phyloP scores from a whole-genome alignment of 2,888 invertebrate genomes.

The Colostygia pectinataria region DNA sequence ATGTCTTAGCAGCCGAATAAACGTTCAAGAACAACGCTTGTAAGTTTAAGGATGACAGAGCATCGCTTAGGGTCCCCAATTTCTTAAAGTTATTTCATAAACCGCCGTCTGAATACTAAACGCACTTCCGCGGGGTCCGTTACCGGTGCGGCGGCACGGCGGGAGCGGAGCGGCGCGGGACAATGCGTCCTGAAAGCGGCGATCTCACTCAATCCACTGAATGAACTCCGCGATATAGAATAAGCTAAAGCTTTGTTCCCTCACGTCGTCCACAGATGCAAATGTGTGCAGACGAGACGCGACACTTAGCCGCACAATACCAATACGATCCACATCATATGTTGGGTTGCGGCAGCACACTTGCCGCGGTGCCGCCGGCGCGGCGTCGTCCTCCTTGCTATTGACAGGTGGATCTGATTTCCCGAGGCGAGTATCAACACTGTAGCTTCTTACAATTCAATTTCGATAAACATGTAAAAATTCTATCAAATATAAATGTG shows the following conservation, averaged over 20 bases:
- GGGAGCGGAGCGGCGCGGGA: background rate
- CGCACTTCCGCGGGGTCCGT: slow-evolving; percentile 5
- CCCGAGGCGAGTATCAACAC: slow-evolving; percentile 9
- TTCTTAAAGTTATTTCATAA: slow-evolving; percentile 26
- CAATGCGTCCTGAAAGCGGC: slow-evolving; percentile 17
- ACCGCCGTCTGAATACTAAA: slow-evolving; percentile 24
- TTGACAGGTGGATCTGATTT: slow-evolving; percentile 16
- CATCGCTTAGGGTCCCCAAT: slow-evolving; percentile 21
- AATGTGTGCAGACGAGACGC: slow-evolving; percentile 37
- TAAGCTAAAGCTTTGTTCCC: background rate
- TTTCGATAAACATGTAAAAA: slow-evolving; percentile 23
- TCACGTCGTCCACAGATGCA: slow-evolving; percentile 38
- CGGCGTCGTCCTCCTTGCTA: background rate
- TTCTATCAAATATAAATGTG: slow-evolving; percentile 20
- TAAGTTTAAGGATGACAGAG: slow-evolving; percentile 21
- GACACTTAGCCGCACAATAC: background rate
- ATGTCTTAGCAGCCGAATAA: background rate
- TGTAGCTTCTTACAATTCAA: slow-evolving; percentile 9
- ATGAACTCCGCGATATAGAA: slow-evolving; percentile 37
- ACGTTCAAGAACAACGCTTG: slow-evolving; percentile 11
- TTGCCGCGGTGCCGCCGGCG: background rate
- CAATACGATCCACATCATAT: background rate
- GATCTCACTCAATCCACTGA: slow-evolving; percentile 39
- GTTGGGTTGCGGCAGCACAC: too few relatives aligned
- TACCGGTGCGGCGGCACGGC: background rate